Base-by-base conservation (phyloP, 2,888 invertebrate species). In the Chloroclysta siterata region DNA sequence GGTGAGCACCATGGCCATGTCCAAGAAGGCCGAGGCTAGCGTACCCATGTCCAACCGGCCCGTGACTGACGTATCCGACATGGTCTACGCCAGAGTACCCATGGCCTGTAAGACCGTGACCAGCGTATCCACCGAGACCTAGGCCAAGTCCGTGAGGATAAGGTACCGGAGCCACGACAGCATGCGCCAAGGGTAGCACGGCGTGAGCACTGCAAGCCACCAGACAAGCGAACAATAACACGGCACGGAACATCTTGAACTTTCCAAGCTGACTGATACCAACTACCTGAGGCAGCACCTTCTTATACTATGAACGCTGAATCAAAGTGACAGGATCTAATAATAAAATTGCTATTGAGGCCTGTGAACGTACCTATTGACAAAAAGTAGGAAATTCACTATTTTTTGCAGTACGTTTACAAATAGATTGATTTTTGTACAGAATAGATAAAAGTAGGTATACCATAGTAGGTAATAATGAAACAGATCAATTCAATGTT, bases 291-390 rank as follows among this genome's bases (percentile, higher is more conserved):
- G 63, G 61, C 64, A 66, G 70, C 73, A 74, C 77, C 80, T 84
- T 85, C 85, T 89, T 90, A 90, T 90, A 90, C 79, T 75, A 71
- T 66, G 65, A 76, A 77, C 56, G 74, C 69, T 82, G 82, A 83
- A 78, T 84, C 81, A 83, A 62, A 83, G 85, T 84, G 87, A 89
- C 87, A 81, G 85, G 84, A 80, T 70, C 76, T 79, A 81, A 82
- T 79, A 86, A 87, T 83, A 81, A 78, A 84, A 74, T 72, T 81
- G 83, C 78, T 80, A 80, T 84, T 86, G 83, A 84, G 74, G 78
- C 75, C 66, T 72, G 78, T 80, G 78, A 84, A 56, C 10, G 60
- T 79, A n/a, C n/a, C n/a, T n/a, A 83, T 78, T 76, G 57, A 74
- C 73, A 80, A 84, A 83, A 87, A 77, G 74, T 68, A 70, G 68